phyloP scores from a whole-genome alignment of 2,888 invertebrate species.

The Rhagium mordax region DNA sequence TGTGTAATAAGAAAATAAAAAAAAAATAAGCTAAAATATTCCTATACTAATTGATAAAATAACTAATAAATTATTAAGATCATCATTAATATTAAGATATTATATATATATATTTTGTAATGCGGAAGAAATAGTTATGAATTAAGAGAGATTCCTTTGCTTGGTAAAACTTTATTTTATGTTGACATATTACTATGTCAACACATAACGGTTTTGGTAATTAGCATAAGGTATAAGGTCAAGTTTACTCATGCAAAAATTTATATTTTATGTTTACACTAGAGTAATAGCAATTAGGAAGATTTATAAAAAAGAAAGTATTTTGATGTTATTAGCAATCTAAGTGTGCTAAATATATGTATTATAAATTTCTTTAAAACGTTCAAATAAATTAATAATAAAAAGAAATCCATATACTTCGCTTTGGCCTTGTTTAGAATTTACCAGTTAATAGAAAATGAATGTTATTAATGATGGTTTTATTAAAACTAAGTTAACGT shows the following conservation, averaged over 20 bases:
- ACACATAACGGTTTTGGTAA: not conserved
- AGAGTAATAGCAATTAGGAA: not conserved
- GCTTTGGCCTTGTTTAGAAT: constrained; percentile 22
- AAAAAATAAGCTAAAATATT: too few species aligned
- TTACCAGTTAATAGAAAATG: not conserved
- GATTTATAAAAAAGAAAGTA: constrained; percentile 4
- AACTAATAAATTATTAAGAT: too few species aligned
- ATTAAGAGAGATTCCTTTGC: not conserved
- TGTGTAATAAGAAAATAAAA: too few species aligned
- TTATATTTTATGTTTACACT: not conserved
- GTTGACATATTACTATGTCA: not conserved
- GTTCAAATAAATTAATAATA: constrained; percentile 6
- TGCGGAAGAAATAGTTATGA: not conserved
- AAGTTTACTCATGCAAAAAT: not conserved
- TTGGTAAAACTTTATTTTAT: not conserved
- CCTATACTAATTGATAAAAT: too few species aligned
- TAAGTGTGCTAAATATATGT: constrained; percentile 16
- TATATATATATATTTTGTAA: too few species aligned
- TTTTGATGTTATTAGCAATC: constrained; percentile 1
- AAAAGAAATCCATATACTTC: constrained; percentile 20
- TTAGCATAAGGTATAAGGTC: not conserved
- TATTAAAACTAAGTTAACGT: not conserved
- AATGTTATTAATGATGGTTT: not conserved
- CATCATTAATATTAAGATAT: too few species aligned
- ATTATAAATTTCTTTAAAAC: constrained; percentile 15